Base-by-base conservation (phyloP, 1,140 invertebrate genomes). In the Zaprionus kolodkinae region DNA sequence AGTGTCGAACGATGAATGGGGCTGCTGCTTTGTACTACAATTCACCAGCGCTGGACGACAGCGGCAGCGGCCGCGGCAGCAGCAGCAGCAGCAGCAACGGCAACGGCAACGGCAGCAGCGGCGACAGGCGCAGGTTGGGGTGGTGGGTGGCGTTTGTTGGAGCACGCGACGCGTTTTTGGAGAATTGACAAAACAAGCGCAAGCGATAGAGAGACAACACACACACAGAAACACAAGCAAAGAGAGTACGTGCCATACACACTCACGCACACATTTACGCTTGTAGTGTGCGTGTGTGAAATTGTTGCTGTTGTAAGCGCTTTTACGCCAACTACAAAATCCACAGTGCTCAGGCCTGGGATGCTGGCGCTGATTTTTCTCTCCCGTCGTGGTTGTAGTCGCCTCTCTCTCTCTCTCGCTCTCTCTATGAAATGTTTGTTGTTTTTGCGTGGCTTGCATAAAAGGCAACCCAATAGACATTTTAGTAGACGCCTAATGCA, bases 1-100 rank as follows among this genome's bases (percentile, higher is more conserved):
- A 88, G 80, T 78, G 80, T 80, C 78, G 72, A 88, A 88, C 80
- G 81, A 83, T 87, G 84, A 87, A 87, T 87, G 84, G 75, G 78
- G 65, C 75, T 76, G 63, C 62, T 69, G 72, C 65, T 79, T 57
- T 71, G 60, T 84, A 86, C 82, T 85, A 85, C 81, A 85, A 82
- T 77, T 73, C 68, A 76, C 48, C 68, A 72, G 62, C 68, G 33
- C 15, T 60, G 66, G 60, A 45, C 54, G 25, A 55, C 72, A 21
- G 17, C 59, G 13, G n/a, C 59, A 15, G 6, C 66, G 43, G 45
- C 62, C 17, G 35, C n/a, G n/a, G n/a, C n/a, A n/a, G n/a, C n/a
- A n/a, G n/a, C n/a, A n/a, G n/a, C 60, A 15, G 55, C 62, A 27
- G 35, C 66, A n/a, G 13, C 66, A 27, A 50, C 13, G 61, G 27